Percentiles rank a stretch among this genome's conserved stretches.
These are phyloP conservation scores for Chlorops oryzae DNA, from an alignment of 1,140 invertebrate genomes.

Conservation along the genomic window DNA sequence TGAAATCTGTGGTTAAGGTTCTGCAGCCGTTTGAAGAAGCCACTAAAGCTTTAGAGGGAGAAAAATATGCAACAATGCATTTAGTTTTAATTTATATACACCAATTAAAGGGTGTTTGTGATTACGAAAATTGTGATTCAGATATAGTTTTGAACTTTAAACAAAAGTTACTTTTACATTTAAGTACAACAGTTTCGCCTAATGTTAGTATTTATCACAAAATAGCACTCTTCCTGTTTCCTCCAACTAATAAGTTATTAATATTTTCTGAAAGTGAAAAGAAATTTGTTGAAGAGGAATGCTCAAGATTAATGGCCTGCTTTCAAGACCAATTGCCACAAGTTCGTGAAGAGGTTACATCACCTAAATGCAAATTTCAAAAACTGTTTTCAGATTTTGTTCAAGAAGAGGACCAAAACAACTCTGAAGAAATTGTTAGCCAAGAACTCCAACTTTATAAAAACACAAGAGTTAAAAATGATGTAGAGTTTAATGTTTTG, in stretches of 20 bases:
- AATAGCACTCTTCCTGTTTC: conserved; percentile 13
- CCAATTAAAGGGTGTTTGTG: conserved; percentile 13
- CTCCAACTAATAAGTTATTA: conserved; percentile 10
- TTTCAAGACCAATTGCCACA: too few species aligned
- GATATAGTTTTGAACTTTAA: neutral
- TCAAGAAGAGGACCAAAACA: too few species aligned
- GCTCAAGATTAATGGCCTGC: neutral
- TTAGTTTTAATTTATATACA: conserved; percentile 10
- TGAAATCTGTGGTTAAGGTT: conserved; percentile 1
- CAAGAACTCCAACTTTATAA: too few species aligned
- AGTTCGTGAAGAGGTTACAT: too few species aligned
- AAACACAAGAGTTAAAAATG: too few species aligned
- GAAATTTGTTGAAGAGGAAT: neutral
- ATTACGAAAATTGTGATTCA: neutral
- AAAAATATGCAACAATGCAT: conserved; percentile 15
- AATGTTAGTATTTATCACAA: conserved; percentile 13
- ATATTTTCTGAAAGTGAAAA: conserved; percentile 9
- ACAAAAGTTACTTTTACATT: neutral
- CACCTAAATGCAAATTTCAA: too few species aligned
- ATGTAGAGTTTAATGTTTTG: too few species aligned
- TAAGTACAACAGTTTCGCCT: neutral
- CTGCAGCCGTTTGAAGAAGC: conserved; percentile 13
- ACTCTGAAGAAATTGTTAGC: too few species aligned
- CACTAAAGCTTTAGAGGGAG: conserved; percentile 14
- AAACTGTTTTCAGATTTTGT: too few species aligned